These are phyloP conservation scores for Brachionus paranguensis DNA, from an alignment of 1,140 invertebrate genomes.

Conservation along the genomic window DNA sequence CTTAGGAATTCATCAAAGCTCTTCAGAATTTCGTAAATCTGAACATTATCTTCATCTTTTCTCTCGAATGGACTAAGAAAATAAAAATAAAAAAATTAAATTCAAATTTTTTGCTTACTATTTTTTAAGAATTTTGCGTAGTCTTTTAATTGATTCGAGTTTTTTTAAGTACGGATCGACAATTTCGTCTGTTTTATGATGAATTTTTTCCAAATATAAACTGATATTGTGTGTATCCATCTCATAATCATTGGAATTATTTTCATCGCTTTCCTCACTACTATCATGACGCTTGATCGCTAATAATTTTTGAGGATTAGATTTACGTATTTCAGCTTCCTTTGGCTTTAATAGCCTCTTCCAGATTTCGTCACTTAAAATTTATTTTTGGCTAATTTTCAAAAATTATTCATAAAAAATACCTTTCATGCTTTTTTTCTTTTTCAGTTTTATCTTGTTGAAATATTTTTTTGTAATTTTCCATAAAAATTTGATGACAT, in stretches of 20 bases:
- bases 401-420: not conserved
- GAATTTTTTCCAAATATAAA: slow-evolving; percentile 47
- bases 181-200: slow-evolving; percentile 46
- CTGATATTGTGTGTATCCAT: slow-evolving; percentile 47
- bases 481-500: slow-evolving; percentile 50
- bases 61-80: slow-evolving; percentile 47
- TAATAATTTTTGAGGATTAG: not conserved
- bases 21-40: slow-evolving; percentile 48
- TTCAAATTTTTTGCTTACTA: slow-evolving; percentile 42
- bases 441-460: slow-evolving; percentile 38
- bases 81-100: not conserved
- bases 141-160: slow-evolving; percentile 45
- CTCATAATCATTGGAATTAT: slow-evolving; percentile 38
- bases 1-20: slow-evolving; percentile 47
- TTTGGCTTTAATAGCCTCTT: not conserved
- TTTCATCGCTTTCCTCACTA: not conserved
- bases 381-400: not conserved
- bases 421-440: not conserved
- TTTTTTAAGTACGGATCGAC: slow-evolving; percentile 46
- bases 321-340: not conserved
- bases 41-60: slow-evolving; percentile 49
- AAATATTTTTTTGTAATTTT: slow-evolving; percentile 50
- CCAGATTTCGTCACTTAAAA: not conserved
- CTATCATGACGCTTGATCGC: slow-evolving; percentile 19
- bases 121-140: slow-evolving; percentile 48